These are phyloP conservation scores for Carpatolechia fugitivella DNA, from an alignment of 2,888 invertebrate species.

Conservation along the genomic window DNA sequence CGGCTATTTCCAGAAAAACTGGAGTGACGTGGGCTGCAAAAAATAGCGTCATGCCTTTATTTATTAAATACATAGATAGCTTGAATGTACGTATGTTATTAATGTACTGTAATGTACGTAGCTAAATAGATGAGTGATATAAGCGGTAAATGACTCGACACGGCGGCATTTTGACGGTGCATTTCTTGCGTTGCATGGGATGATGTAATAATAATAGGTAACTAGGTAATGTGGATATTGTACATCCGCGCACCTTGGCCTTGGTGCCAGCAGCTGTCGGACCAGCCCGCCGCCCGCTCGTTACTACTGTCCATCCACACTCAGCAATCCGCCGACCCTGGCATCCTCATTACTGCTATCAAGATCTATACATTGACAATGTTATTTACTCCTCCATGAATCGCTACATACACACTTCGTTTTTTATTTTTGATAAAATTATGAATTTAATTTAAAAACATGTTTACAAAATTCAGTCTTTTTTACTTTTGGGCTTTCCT, in stretches of 20 bases:
- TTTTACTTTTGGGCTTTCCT: too few relatives aligned
- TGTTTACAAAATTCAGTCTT: too few relatives aligned
- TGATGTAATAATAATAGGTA: conserved; percentile 45
- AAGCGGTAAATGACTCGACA: conserved; percentile 18
- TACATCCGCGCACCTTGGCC: conserved; percentile 47
- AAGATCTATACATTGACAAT: conserved; percentile 47
- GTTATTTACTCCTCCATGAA: conserved; percentile 43
- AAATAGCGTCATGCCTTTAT: background rate
- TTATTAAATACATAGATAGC: background rate
- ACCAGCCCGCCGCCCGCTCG: conserved; percentile 31
- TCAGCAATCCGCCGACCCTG: conserved; percentile 50
- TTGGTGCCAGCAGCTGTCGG: conserved; percentile 27
- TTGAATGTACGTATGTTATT: too few relatives aligned
- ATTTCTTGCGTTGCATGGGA: conserved; percentile 47
- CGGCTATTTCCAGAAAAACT: background rate
- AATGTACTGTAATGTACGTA: background rate
- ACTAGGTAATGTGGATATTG: conserved; percentile 37
- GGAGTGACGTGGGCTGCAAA: background rate
- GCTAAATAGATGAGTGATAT: background rate
- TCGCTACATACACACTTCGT: background rate
- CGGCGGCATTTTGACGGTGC: conserved; percentile 39
- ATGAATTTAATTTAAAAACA: too few relatives aligned
- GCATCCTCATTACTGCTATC: conserved; percentile 43
- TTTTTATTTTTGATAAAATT: background rate
- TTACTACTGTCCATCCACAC: conserved; percentile 38